Base-by-base conservation (phyloP, 2,113 vertebrate species). In the Nyctereutes procyonoides region DNA sequence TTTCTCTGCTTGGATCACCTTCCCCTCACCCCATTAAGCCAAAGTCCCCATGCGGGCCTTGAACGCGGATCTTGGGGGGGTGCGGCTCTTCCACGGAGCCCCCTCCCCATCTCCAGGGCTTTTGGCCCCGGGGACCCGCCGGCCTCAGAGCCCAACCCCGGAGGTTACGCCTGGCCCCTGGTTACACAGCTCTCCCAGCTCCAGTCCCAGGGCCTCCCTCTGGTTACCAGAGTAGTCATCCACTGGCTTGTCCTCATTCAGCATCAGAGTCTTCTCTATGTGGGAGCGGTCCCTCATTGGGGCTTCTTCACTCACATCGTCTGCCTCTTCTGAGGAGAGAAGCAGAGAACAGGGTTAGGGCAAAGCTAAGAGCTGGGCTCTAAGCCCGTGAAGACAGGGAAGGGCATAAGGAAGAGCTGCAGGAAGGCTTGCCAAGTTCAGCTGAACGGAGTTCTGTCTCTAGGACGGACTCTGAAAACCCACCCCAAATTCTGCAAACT, bases 181-280 rank as follows among this genome's bases (percentile, higher is more conserved):
- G 17, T 24, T 53, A 22, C 1, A 0, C 9, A 22, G 30, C 28
- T 32, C 43, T 43, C n/a, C 38, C 73, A 38, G 56, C 88, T 43
- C 65, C 19, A 19, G 28, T 2, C 53, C 16, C 1, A 0, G 12
- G 5, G 55, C 43, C 60, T 56, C 67, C 60, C 95, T 98, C 76
- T 22, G 19, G 15, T 90, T 98, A 99, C 99, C 99, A 97, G 99
- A 99, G 98, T 99, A 99, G 93, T 99, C 99, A 20, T 99, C 99
- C 0, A 99, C 94, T 10, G 99, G 99, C 56, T 99, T 99, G 26
- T 99, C 99, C 71, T 99, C 98, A 0, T 99, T 99, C 93, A 99
- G 99, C 89, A 99, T 99, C 95, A 99, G 98, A 2, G 99, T 99
- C 98, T 98, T 99, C 35, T 99, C 99, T 4, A 99, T 99, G 98